phyloP scores from a whole-genome alignment of 2,888 invertebrate species.

The Luperina nickerlii region DNA sequence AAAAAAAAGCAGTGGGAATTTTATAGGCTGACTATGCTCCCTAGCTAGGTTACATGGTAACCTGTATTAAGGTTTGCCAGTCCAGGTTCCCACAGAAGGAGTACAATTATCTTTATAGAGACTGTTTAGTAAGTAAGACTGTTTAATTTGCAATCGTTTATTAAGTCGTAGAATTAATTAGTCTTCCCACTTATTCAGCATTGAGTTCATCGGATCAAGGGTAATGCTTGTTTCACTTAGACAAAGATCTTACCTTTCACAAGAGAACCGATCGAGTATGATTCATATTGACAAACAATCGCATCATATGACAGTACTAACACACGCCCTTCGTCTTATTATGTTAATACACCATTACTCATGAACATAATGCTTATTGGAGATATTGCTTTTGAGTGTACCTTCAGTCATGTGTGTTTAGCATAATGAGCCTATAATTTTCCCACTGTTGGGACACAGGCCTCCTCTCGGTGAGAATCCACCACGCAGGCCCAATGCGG shows the following conservation, averaged over 20 bases:
- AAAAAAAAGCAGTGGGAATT: too few relatives aligned
- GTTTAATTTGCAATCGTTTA: neutral
- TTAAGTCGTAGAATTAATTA: slow-evolving; percentile 30
- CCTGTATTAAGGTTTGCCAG: neutral
- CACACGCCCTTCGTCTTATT: slow-evolving; percentile 75
- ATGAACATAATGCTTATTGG: slow-evolving; percentile 56
- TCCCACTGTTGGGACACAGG: too few relatives aligned
- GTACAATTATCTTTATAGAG: neutral
- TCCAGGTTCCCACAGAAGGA: neutral
- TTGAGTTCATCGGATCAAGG: slow-evolving; percentile 46
- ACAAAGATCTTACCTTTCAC: slow-evolving; percentile 49
- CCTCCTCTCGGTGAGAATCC: too few relatives aligned
- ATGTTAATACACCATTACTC: slow-evolving; percentile 71
- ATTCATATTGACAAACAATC: slow-evolving; percentile 64
- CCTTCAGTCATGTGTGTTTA: neutral
- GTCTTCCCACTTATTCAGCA: slow-evolving; percentile 18
- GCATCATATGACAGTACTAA: slow-evolving; percentile 50
- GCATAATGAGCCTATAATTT: too few relatives aligned
- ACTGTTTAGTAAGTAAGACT: neutral
- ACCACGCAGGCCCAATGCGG: too few relatives aligned
- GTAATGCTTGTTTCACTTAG: slow-evolving; percentile 21
- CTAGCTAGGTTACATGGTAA: neutral
- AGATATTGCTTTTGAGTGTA: slow-evolving; percentile 19
- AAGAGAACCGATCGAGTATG: slow-evolving; percentile 48
- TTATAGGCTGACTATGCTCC: neutral